Evolutionary conservation across 2,888 invertebrate species (phyloP).

Genomic region (Xylocampa areola): DNA sequence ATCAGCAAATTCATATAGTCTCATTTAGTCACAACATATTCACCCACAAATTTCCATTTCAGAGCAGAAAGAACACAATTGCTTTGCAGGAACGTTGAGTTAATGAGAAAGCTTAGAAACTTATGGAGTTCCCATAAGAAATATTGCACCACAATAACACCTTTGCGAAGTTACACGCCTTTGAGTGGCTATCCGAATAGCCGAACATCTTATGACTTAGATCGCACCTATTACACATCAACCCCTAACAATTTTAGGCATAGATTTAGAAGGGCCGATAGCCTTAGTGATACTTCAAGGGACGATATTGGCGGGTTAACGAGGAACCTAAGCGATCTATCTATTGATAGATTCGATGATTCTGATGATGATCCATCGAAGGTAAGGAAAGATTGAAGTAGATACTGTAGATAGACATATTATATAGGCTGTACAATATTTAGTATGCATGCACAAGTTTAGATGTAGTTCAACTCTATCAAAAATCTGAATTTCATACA

Average conservation of each 20-base stretch:
- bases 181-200: conserved; percentile 86
- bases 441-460: conserved; percentile 23
- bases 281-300: conserved; percentile 61
- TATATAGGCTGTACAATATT: conserved; percentile 13
- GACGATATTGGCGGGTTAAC: conserved; percentile 75
- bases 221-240: conserved; percentile 84
- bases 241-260: conserved; percentile 82
- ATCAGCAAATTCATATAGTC: conserved; percentile 13
- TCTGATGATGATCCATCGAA: conserved; percentile 83
- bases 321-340: conserved; percentile 80
- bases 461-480: conserved; percentile 4
- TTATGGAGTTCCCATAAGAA: conserved; percentile 91
- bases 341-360: conserved; percentile 80
- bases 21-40: conserved; percentile 44
- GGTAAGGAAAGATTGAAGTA: conserved; percentile 69
- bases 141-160: conserved; percentile 85
- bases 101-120: conserved; percentile 90
- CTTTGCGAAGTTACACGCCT: conserved; percentile 80
- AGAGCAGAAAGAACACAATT: conserved; percentile 91
- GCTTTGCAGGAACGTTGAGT: conserved; percentile 90
- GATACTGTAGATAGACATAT: conserved; percentile 11
- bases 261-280: conserved; percentile 75
- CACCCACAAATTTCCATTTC: conserved; percentile 77
- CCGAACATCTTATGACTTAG: conserved; percentile 81
- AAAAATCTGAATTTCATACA: too few species aligned